Percentiles rank a stretch among this genome's conserved stretches.
Evolutionary conservation across 2,113 vertebrate species (phyloP).

Genomic region (Erythrolamprus reginae): DNA sequence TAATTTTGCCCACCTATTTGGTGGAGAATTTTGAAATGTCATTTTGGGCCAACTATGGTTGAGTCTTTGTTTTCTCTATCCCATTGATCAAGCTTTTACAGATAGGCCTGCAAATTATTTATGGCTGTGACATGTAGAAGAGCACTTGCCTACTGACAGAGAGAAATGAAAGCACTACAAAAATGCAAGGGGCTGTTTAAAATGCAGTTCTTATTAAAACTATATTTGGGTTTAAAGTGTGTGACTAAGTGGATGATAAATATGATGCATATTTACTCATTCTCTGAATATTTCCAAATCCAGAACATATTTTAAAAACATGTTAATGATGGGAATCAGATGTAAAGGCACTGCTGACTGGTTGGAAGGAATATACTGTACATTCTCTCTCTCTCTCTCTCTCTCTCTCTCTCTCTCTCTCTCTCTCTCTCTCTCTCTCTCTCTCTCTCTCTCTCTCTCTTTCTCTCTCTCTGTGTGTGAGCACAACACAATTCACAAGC

Average conservation of each 20-base stretch:
- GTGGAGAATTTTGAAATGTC: neutral
- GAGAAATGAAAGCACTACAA: constrained; percentile 27
- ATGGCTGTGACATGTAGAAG: constrained; percentile 12
- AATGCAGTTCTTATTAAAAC: neutral
- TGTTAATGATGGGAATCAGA: neutral
- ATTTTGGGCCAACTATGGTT: neutral
- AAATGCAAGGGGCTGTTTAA: constrained; percentile 22
- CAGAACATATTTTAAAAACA: neutral
- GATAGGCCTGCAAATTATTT: constrained; percentile 21
- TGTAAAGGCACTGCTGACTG: neutral
- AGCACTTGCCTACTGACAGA: neutral
- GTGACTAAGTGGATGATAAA: constrained; percentile 11
- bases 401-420: no score
- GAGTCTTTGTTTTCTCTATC: neutral
- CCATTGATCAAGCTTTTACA: neutral
- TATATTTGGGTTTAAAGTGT: neutral
- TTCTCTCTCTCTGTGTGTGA: neutral
- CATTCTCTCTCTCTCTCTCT: neutral
- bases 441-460: no score
- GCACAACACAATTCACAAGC: neutral
- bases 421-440: no score
- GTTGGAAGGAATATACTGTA: neutral
- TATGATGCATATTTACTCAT: neutral
- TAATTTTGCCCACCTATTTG: neutral
- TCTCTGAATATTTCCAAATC: constrained; percentile 3